These are phyloP conservation scores for Chloroceryle inda DNA, from an alignment of 2,797 vertebrate species.

Conservation along the genomic window DNA sequence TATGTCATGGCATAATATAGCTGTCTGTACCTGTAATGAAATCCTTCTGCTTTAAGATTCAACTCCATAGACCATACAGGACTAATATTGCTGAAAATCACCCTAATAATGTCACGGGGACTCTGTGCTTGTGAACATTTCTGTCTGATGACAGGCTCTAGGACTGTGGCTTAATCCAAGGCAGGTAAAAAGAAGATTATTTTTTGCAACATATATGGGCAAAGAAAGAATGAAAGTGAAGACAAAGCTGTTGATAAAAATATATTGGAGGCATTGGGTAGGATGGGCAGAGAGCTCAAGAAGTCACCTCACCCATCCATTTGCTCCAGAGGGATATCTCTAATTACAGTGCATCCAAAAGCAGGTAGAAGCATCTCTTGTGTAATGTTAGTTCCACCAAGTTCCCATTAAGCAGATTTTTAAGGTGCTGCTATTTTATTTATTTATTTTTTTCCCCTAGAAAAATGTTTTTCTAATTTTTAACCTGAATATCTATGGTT, in stretches of 20 bases:
- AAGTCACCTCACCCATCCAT: neutral
- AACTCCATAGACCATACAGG: neutral
- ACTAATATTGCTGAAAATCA: slow-evolving; percentile 65
- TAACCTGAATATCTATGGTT: neutral
- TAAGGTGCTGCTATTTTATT: neutral
- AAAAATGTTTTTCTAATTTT: neutral
- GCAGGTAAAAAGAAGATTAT: neutral
- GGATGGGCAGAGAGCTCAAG: neutral
- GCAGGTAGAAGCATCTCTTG: neutral
- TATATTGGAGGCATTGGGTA: neutral
- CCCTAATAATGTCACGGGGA: slow-evolving; percentile 26
- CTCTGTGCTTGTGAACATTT: neutral
- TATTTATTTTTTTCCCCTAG: neutral
- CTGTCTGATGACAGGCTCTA: neutral
- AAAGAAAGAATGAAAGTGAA: neutral
- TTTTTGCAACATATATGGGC: neutral
- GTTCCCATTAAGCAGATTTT: neutral
- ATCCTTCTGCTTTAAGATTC: slow-evolving; percentile 56
- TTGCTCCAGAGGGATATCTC: neutral
- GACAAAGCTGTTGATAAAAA: neutral
- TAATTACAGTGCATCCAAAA: neutral
- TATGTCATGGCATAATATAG: slow-evolving; percentile 62
- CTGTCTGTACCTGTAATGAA: slow-evolving; percentile 54
- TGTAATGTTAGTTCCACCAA: fast-evolving
- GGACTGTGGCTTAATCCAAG: neutral